These are phyloP conservation scores for Pristionchus mayeri DNA, from an alignment of 2,888 invertebrate species.

Conservation along the genomic window DNA sequence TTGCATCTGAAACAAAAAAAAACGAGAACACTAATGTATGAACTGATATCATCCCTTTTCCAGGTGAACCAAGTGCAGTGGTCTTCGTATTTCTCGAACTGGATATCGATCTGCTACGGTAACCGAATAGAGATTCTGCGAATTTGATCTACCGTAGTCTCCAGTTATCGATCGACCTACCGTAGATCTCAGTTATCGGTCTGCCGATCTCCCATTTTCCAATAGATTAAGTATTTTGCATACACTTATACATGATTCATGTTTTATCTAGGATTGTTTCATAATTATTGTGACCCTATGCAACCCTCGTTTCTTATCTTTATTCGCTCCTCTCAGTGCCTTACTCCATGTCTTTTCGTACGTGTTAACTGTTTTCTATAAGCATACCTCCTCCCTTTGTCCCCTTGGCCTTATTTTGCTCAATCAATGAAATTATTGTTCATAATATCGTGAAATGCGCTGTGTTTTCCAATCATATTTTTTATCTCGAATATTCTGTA, in stretches of 20 bases:
- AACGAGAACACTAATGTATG: too few relatives aligned
- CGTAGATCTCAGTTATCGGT: slow-evolving; percentile 8
- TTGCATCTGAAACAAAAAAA: too few relatives aligned
- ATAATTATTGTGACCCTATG: not conserved
- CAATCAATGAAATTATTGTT: slow-evolving; percentile 27
- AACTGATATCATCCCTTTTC: too few relatives aligned
- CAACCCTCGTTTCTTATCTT: not conserved
- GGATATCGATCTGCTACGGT: slow-evolving; percentile 99
- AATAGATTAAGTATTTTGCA: slow-evolving; percentile 20
- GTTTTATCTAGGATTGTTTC: not conserved
- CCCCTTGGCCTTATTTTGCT: not conserved
- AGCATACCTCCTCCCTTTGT: too few relatives aligned
- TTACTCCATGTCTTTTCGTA: slow-evolving; percentile 31
- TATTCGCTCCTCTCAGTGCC: slow-evolving; percentile 16
- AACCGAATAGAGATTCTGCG: slow-evolving; percentile 95
- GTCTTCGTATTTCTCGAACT: slow-evolving; percentile 92
- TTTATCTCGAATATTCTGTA: not conserved
- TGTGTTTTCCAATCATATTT: not conserved
- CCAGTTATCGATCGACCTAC: not conserved
- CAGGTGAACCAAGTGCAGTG: slow-evolving; percentile 74
- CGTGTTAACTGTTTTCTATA: slow-evolving; percentile 32
- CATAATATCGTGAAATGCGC: not conserved
- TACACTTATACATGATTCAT: not conserved
- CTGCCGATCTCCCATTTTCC: not conserved
- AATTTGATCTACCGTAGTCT: slow-evolving; percentile 82